Evolutionary conservation across 2,888 invertebrate genomes (phyloP), one percentile per base, ranked within the genome.

Genomic region (Acleris sparsana): DNA sequence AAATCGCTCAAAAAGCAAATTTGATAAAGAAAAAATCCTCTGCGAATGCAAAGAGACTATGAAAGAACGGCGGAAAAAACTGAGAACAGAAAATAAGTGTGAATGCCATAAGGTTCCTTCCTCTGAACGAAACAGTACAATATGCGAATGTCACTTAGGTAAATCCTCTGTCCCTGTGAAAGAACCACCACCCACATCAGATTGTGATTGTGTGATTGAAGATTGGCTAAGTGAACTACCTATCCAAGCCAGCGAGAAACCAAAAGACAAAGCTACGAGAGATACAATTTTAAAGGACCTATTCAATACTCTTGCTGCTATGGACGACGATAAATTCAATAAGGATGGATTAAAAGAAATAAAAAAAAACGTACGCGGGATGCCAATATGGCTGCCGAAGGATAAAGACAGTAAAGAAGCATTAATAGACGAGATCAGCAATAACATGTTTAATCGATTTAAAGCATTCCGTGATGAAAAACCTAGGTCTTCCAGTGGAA

Each of bases 371-470:
- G 49, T 86, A 4, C 68, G 75, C 16, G 69, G 67, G 22, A 70
- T 84, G 46, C 82, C 83, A 0, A 79, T 86, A 68, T 85, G 86
- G 85, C 69, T 68, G 29, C 81, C 82, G 7, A 73, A 65, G 22
- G 72, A 76, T 59, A 20, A 65, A 5, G 75, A 80, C 3, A 69
- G 73, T 53, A 68, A 75, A 3, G 48, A 75, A 3, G 44, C 18
- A 3, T 77, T 84, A 46, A 80, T 74, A 67, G 70, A 75, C 3
- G 69, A 72, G 58, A 66, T 84, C 5, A 61, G 72, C 59, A 71
- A 78, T 43, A 75, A 70, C 33, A 72, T 86, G 16, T 59, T 72
- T 3, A 62, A 68, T 3, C 76, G 62, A 69, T 68, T 80, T 25
- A 49, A 65, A 39, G 39, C 13, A 39, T 39, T 13, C 9, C 39